These are phyloP conservation scores for Leptoteleia sp. DNA, from an alignment of 1,140 invertebrate species.

Conservation along the genomic window DNA sequence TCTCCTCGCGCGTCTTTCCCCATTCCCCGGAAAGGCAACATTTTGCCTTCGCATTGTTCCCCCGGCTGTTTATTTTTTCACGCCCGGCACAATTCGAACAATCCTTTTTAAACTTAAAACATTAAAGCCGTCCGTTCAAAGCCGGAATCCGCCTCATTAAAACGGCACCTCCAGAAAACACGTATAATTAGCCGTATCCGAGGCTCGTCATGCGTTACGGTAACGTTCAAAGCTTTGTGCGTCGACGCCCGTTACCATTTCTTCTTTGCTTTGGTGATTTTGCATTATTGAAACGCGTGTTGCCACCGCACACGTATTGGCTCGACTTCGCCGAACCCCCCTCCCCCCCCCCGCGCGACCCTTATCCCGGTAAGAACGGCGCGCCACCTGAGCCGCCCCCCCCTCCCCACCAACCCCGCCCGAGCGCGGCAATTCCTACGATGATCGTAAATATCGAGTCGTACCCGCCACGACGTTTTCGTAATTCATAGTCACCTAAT, in stretches of 20 bases:
- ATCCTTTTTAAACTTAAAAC: conserved; percentile 43
- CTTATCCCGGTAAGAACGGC: conserved; percentile 37
- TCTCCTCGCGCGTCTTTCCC: conserved; percentile 29
- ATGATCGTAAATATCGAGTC: conserved; percentile 49
- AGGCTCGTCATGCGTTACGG: conserved; percentile 52
- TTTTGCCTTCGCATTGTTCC: conserved; percentile 40
- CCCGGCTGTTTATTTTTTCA: conserved; percentile 32
- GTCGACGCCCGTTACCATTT: conserved; percentile 28
- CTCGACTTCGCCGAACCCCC: too few relatives aligned
- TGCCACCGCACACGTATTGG: conserved; percentile 42
- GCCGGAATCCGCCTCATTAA: conserved; percentile 50
- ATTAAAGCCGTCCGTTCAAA: conserved; percentile 41
- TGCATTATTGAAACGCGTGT: conserved; percentile 58
- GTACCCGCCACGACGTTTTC: too few relatives aligned
- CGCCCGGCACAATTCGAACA: conserved; percentile 31
- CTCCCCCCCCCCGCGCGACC: too few relatives aligned
- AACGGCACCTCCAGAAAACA: conserved; percentile 47
- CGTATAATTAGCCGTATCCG: conserved; percentile 47
- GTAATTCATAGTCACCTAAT: conserved; percentile 31
- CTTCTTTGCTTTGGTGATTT: conserved; percentile 52
- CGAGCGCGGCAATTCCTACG: conserved; percentile 10
- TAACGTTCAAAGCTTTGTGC: conserved; percentile 43
- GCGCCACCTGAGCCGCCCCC: conserved; percentile 49
- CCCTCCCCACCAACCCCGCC: too few relatives aligned
- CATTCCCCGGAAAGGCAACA: conserved; percentile 30